Evolutionary conservation across 2,797 vertebrate genomes (phyloP).

Genomic region (Gobio occitaniae): DNA sequence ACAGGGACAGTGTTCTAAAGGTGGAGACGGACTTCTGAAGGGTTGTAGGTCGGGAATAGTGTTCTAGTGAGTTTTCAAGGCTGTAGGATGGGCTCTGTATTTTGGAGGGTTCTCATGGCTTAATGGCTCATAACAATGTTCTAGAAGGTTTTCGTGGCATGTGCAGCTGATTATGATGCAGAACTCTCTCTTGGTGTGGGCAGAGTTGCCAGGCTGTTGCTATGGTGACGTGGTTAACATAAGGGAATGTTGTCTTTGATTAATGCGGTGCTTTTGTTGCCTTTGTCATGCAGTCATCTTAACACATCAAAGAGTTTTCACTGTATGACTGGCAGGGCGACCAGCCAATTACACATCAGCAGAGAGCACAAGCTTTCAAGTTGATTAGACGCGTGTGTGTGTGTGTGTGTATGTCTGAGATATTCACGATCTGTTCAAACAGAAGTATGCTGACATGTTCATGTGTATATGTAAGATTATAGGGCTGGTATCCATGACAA

Average conservation of each 20-base stretch:
- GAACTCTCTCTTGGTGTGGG: slow-evolving; percentile 49
- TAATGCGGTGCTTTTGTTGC: slow-evolving; percentile 67
- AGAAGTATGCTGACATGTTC: slow-evolving; percentile 41
- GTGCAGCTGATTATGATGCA: slow-evolving; percentile 48
- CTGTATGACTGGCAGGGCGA: slow-evolving; percentile 36
- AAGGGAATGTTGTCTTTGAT: slow-evolving; percentile 66
- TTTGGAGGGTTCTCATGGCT: neutral
- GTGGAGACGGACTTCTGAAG: too few relatives aligned
- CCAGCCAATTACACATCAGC: slow-evolving; percentile 52
- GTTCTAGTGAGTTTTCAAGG: neutral
- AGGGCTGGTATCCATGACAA: slow-evolving; percentile 56
- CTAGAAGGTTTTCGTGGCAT: slow-evolving; percentile 48
- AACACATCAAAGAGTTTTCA: slow-evolving; percentile 71
- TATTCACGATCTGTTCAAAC: slow-evolving; percentile 33
- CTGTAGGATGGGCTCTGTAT: neutral
- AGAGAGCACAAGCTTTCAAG: slow-evolving; percentile 54
- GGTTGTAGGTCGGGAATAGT: neutral
- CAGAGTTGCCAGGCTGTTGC: slow-evolving; percentile 56
- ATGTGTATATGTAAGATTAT: slow-evolving; percentile 47
- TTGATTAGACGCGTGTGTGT: neutral
- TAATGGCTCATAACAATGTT: slow-evolving; percentile 16
- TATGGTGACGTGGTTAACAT: slow-evolving; percentile 61
- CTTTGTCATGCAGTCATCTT: slow-evolving; percentile 67
- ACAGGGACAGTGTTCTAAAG: too few relatives aligned
- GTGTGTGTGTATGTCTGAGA: slow-evolving; percentile 40